These are phyloP conservation scores for Chrysolophus pictus DNA, from an alignment of 2,797 vertebrate genomes.

Conservation along the genomic window DNA sequence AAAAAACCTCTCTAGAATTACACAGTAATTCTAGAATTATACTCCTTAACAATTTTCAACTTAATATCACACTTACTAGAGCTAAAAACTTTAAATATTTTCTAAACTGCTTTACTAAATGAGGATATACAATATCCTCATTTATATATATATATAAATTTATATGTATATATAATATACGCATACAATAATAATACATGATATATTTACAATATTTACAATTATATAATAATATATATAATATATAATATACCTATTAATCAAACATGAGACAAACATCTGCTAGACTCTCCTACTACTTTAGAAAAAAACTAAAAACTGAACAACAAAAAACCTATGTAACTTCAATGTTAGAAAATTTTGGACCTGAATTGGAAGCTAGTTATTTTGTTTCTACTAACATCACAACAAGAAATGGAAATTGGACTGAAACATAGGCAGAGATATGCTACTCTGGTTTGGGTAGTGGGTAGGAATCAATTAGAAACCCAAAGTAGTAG, in stretches of 20 bases:
- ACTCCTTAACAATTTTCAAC: neutral
- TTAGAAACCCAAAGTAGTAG: neutral
- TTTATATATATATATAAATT: too few species aligned
- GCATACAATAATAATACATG: too few species aligned
- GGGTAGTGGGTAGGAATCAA: neutral
- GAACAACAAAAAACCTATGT: neutral
- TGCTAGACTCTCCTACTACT: neutral
- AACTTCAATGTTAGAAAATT: neutral
- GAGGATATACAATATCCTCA: neutral
- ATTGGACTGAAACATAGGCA: neutral
- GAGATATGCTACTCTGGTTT: neutral
- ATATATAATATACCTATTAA: neutral
- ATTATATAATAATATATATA: neutral
- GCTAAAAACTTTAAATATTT: constrained; percentile 7
- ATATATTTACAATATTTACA: too few species aligned
- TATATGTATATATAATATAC: too few species aligned
- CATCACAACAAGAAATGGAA: neutral
- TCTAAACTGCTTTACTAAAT: neutral
- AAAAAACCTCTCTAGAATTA: rapidly evolving
- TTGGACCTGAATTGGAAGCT: neutral
- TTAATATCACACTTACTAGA: neutral
- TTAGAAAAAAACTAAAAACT: neutral
- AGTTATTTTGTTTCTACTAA: constrained; percentile 6
- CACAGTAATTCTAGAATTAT: neutral
- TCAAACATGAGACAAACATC: neutral